Conservation (phyloP, 1,140 invertebrate species). For the Platyura marginata region DNA sequence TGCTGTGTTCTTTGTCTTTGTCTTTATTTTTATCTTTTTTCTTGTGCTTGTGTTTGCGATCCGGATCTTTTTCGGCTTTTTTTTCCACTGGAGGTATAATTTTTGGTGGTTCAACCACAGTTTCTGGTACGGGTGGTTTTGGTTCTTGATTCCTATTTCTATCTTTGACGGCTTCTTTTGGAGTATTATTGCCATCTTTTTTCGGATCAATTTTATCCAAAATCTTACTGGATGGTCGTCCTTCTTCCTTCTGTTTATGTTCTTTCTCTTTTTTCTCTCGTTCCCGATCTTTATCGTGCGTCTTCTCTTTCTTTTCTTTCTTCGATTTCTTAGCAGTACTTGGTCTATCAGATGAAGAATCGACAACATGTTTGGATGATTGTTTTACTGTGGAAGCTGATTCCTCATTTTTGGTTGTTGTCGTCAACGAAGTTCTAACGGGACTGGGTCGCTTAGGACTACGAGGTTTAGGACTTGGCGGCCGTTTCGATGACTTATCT, state of each 20-base stretch:
- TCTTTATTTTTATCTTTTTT: slow-evolving; percentile 33
- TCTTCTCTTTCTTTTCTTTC: slow-evolving; percentile 26
- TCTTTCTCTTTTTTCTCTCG: slow-evolving; percentile 22
- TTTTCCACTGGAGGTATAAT: slow-evolving; percentile 11
- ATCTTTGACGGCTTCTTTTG: slow-evolving; percentile 1
- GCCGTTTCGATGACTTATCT: slow-evolving; percentile 39
- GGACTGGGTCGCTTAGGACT: slow-evolving; percentile 9
- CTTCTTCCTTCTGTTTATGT: background rate
- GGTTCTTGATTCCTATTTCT: slow-evolving; percentile 6
- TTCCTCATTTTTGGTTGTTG: slow-evolving; percentile 4
- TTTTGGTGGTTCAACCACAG: background rate
- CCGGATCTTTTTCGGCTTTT: slow-evolving; percentile 32
- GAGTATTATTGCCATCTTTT: background rate
- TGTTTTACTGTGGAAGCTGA: background rate
- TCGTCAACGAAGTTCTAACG: slow-evolving; percentile 4
- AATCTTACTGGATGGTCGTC: background rate
- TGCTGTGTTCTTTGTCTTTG: slow-evolving; percentile 21
- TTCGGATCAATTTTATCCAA: background rate
- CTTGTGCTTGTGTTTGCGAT: slow-evolving; percentile 32
- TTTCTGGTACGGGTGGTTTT: slow-evolving; percentile 11
- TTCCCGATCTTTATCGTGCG: slow-evolving; percentile 29
- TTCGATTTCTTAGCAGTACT: slow-evolving; percentile 30
- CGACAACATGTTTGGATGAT: background rate
- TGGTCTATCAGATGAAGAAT: background rate
- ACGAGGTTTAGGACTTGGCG: slow-evolving; percentile 30